phyloP scores from a whole-genome alignment of 1,140 invertebrate genomes.

The Acromyrmex charruanus region DNA sequence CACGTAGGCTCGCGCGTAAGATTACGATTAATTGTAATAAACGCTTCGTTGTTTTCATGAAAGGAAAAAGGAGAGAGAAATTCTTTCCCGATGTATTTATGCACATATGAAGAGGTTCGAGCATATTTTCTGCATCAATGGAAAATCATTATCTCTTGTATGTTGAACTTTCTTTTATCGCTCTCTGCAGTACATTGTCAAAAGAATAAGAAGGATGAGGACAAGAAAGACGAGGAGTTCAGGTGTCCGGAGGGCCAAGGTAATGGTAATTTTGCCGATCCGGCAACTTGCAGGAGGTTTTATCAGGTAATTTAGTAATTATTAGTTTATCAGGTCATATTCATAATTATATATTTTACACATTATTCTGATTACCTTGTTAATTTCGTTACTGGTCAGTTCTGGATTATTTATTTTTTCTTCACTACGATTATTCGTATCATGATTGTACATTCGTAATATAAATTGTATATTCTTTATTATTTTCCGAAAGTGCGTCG shows the following conservation, averaged over 20 bases:
- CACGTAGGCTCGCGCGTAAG: not conserved
- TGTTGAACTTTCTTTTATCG: not conserved
- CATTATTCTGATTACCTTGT: not conserved
- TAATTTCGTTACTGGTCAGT: not conserved
- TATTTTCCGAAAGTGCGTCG: conserved; percentile 90
- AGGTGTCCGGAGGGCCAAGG: conserved; percentile 91
- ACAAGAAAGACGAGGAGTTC: conserved; percentile 90
- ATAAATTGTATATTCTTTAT: not conserved
- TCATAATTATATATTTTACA: conserved; percentile 5
- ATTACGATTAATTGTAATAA: conserved; percentile 13
- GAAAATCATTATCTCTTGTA: conserved; percentile 9
- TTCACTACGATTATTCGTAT: not conserved
- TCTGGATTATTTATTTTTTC: not conserved
- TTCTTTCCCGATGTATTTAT: not conserved
- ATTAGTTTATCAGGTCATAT: not conserved
- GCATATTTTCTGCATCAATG: not conserved
- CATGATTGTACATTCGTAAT: not conserved
- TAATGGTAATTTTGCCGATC: conserved; percentile 97
- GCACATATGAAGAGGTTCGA: not conserved
- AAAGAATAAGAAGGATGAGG: conserved; percentile 85
- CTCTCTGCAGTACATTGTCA: conserved; percentile 77
- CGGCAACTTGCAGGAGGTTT: conserved; percentile 94
- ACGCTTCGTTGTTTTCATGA: conserved; percentile 19
- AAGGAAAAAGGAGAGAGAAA: conserved; percentile 2
- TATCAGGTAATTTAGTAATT: conserved; percentile 90